Percentiles rank a stretch among this genome's conserved stretches.
phyloP scores from a whole-genome alignment of 30 jellyfish, hydroid and myxozoan species.

The Aurelia aurita region DNA sequence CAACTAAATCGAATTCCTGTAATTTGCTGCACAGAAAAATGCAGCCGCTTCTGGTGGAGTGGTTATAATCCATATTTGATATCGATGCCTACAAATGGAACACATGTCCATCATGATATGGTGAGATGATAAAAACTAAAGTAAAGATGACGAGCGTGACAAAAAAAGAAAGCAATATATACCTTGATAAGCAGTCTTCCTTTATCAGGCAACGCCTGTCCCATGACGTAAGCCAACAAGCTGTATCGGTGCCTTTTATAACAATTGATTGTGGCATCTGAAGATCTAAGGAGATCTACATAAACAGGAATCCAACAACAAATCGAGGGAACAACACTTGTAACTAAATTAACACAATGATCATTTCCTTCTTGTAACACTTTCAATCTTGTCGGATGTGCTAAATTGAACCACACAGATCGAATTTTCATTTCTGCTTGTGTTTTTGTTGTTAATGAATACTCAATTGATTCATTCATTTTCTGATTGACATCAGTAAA shows the following conservation, averaged over 20 bases:
- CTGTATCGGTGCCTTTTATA: constrained; percentile 59
- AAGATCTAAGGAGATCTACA: constrained; percentile 49
- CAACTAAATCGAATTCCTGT: no score
- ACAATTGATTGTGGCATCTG: constrained; percentile 10
- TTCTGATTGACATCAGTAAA: constrained; percentile 12
- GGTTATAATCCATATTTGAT: no score
- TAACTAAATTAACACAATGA: constrained; percentile 76
- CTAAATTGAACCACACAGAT: constrained; percentile 86
- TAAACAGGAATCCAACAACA: constrained; percentile 89
- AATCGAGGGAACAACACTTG: constrained; percentile 82
- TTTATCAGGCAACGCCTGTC: constrained; percentile 93
- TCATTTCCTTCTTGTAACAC: constrained; percentile 72
- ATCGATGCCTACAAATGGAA: no score
- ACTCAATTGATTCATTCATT: constrained; percentile 13
- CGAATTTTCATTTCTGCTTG: constrained; percentile 51
- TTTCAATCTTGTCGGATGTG: constrained; percentile 87
- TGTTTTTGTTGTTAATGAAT: constrained; percentile 10
- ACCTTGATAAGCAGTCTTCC: constrained; percentile 93
- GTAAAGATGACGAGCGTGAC: no score
- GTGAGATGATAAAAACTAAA: no score
- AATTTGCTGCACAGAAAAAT: no score
- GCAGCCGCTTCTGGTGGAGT: no score
- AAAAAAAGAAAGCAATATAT: not conserved
- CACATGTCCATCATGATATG: no score
- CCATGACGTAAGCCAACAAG: constrained; percentile 78